Evolutionary conservation across 2,888 invertebrate genomes (phyloP), one percentile per base, ranked within the genome.

Genomic region (Nomada goodeniana): DNA sequence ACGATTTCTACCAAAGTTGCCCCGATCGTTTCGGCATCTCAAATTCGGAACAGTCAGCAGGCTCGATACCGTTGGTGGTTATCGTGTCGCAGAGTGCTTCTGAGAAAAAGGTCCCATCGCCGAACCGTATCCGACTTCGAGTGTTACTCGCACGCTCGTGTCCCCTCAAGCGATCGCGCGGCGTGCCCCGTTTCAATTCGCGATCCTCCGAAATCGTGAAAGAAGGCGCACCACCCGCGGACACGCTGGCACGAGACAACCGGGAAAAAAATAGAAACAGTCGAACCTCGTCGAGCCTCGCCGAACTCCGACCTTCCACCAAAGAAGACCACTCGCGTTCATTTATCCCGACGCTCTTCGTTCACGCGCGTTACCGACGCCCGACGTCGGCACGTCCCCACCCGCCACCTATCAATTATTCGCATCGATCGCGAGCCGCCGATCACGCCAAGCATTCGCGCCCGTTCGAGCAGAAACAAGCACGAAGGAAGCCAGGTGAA

Each of bases 311-410:
- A 42, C 36, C 20, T 42, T 68, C 23, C 36, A 11, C 13, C n/a
- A n/a, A 52, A 59, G 59, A 68, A 47, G n/a, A 59, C 29, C 67
- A 42, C 23, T 36, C 69, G 11, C n/a, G 20, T 68, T 68, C 55
- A 15, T 75, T 68, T 50, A 52, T 44, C 74, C 18, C 68, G 60
- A 20, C 55, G 44, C 52, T 44, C 44, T 67, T 50, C 42, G 53
- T 75, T 68, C 68, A 53, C 68, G 52, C 74, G 68, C 59, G 67
- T 74, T 76, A 59, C 42, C 36, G 65, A 65, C 18, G 47, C 63
- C 23, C 76, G 52, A 53, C 36, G 55, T 55, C 47, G 23, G 23
- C 60, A 52, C 61, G 36, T 59, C 59, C 36, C 36, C 44, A 52
- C 65, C 10, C 44, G 20, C 26, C 59, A 61, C 44, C 65, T 61